Evolutionary conservation across 2,888 invertebrate genomes (phyloP).

Genomic region (Hydrotaea cyrtoneurina): DNA sequence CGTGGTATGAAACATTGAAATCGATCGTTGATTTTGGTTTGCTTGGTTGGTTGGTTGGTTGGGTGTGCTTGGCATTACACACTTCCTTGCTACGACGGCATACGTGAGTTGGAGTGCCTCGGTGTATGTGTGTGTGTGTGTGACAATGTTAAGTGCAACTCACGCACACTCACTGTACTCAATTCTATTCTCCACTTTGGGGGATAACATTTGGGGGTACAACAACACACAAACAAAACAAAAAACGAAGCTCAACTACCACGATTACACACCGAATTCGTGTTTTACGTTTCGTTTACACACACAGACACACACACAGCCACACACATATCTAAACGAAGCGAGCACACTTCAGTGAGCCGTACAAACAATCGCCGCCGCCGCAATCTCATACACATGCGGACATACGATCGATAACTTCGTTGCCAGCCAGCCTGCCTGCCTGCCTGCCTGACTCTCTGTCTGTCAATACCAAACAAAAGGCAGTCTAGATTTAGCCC

Average conservation of each 20-base stretch:
- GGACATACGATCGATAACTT: no score
- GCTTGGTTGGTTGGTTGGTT: no score
- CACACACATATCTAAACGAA: conserved; percentile 11
- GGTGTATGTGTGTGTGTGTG: background rate
- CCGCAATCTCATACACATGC: no score
- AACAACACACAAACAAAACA: no score
- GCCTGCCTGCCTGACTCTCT: conserved; percentile 43
- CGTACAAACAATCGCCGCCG: conserved; percentile 8
- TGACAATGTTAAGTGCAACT: background rate
- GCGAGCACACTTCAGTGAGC: conserved; percentile 31
- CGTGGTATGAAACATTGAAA: background rate
- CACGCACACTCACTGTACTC: background rate
- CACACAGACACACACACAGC: background rate
- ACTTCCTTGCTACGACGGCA: conserved; percentile 28
- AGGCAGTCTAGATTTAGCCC: conserved; percentile 65
- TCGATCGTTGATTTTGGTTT: background rate
- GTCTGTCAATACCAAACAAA: conserved; percentile 53
- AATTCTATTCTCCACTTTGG: conserved; percentile 15
- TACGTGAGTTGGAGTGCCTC: no score
- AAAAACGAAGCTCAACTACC: conserved; percentile 43
- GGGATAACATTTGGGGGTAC: conserved; percentile 37
- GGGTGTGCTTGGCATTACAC: background rate
- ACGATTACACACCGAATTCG: conserved; percentile 12
- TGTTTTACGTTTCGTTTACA: background rate
- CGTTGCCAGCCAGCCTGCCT: background rate